Conservation (phyloP, 2,113 vertebrate species). For the Morone saxatilis region DNA sequence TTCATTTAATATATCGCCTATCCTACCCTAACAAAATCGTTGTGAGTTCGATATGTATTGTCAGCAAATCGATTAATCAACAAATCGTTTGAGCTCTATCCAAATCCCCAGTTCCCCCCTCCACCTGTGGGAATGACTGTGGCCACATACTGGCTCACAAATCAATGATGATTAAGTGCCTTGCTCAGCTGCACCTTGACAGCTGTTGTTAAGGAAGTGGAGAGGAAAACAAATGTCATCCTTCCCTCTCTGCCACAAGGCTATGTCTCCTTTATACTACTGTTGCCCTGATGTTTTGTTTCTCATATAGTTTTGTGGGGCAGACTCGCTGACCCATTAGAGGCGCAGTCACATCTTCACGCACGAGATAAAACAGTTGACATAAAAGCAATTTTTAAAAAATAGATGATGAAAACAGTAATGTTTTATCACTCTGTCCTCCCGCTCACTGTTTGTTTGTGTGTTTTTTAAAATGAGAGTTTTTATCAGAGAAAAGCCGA, state of each 20-base stretch:
- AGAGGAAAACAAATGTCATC: constrained; percentile 1
- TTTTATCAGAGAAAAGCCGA: constrained; percentile 53
- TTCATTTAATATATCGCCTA: background rate
- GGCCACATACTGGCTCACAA: background rate
- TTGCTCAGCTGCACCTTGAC: constrained; percentile 24
- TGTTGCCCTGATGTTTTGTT: constrained; percentile 1
- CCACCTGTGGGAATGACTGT: background rate
- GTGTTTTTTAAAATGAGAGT: constrained; percentile 53
- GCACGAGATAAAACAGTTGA: constrained; percentile 51
- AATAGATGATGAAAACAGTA: constrained; percentile 49
- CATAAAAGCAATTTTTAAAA: constrained; percentile 68
- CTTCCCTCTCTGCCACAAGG: constrained; percentile 1
- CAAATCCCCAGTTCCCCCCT: background rate
- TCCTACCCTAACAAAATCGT: background rate
- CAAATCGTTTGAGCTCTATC: background rate
- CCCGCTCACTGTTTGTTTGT: constrained; percentile 44
- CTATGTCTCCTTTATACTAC: background rate
- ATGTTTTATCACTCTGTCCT: constrained; percentile 68
- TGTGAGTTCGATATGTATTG: background rate
- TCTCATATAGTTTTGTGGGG: constrained; percentile 10
- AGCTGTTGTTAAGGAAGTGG: constrained; percentile 9
- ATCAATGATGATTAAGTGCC: constrained; percentile 27
- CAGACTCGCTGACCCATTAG: constrained; percentile 39
- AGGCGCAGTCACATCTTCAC: constrained; percentile 30
- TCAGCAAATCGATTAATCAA: background rate